phyloP scores from a whole-genome alignment of 92 coral and sea anemone species.

The Heliopora coerulea region DNA sequence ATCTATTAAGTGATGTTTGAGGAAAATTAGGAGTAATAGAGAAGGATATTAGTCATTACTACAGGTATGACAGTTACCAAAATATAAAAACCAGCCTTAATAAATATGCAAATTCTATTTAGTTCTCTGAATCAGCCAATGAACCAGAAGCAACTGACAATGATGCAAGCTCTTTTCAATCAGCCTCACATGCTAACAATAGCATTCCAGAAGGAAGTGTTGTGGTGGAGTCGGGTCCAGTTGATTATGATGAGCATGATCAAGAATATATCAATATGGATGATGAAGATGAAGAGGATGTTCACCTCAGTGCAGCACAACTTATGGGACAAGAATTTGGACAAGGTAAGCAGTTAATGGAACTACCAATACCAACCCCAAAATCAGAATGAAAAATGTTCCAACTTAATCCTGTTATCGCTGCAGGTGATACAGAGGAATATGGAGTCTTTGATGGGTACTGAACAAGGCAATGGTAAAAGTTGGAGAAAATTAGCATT shows the following conservation, averaged over 20 bases:
- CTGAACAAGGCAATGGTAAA: conserved; percentile 14
- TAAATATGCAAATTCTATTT: not conserved
- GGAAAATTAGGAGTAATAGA: too few relatives aligned
- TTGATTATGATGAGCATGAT: conserved; percentile 76
- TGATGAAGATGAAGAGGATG: conserved; percentile 75
- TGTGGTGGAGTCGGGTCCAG: conserved; percentile 93
- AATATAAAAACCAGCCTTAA: not conserved
- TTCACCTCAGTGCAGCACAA: conserved; percentile 83
- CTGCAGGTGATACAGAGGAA: conserved; percentile 72
- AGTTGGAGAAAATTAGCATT: not conserved
- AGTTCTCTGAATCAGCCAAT: conserved; percentile 7
- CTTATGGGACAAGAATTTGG: conserved; percentile 80
- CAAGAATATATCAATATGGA: conserved; percentile 69
- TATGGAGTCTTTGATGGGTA: conserved; percentile 80
- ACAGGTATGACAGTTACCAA: too few relatives aligned
- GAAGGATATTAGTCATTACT: too few relatives aligned
- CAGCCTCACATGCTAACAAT: not conserved
- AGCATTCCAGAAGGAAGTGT: conserved; percentile 44
- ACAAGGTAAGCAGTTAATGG: conserved; percentile 75
- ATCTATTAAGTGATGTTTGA: too few relatives aligned
- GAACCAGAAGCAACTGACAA: not conserved
- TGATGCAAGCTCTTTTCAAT: not conserved
- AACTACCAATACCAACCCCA: too few relatives aligned
- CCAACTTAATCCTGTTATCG: too few relatives aligned
- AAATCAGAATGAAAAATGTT: not conserved